phyloP scores from a whole-genome alignment of 92 coral and sea anemone species.

The Micromussa lordhowensis region DNA sequence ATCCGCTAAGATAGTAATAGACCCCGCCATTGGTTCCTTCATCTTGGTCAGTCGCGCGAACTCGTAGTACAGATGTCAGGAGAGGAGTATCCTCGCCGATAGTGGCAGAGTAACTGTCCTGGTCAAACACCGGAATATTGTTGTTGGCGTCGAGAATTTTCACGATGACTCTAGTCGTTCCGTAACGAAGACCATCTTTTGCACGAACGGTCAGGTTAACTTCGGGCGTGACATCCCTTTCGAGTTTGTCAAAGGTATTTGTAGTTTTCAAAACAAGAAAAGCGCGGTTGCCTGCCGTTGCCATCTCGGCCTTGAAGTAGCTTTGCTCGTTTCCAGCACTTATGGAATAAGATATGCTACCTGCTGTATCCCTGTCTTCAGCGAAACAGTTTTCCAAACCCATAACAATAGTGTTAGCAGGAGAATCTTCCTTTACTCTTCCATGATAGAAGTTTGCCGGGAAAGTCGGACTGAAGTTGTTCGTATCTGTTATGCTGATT shows the following conservation, averaged over 20 bases:
- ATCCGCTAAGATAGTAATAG: constrained; percentile 59
- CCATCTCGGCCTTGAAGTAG: constrained; percentile 61
- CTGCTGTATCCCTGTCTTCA: constrained; percentile 75
- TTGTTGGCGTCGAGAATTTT: constrained; percentile 68
- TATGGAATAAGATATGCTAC: constrained; percentile 58
- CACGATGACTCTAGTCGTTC: constrained; percentile 64
- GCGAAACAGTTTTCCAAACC: constrained; percentile 83
- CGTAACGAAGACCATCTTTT: constrained; percentile 51
- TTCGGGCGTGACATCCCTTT: constrained; percentile 60
- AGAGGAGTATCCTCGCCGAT: constrained; percentile 68
- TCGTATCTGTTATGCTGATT: constrained; percentile 74
- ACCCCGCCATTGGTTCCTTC: constrained; percentile 79
- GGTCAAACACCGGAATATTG: constrained; percentile 63
- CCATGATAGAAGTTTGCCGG: constrained; percentile 73
- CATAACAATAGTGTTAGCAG: constrained; percentile 53
- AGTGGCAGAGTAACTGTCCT: constrained; percentile 43
- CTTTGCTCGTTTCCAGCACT: constrained; percentile 79
- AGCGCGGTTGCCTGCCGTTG: constrained; percentile 38
- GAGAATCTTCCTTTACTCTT: constrained; percentile 64
- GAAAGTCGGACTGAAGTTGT: constrained; percentile 79
- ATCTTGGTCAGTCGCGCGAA: constrained; percentile 79
- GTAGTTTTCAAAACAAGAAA: constrained; percentile 78
- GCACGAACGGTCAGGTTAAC: constrained; percentile 76
- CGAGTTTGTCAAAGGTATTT: constrained; percentile 18
- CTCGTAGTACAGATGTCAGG: constrained; percentile 61